Base-by-base conservation (phyloP, 2,113 vertebrate species). In the Scophthalmus maximus region DNA sequence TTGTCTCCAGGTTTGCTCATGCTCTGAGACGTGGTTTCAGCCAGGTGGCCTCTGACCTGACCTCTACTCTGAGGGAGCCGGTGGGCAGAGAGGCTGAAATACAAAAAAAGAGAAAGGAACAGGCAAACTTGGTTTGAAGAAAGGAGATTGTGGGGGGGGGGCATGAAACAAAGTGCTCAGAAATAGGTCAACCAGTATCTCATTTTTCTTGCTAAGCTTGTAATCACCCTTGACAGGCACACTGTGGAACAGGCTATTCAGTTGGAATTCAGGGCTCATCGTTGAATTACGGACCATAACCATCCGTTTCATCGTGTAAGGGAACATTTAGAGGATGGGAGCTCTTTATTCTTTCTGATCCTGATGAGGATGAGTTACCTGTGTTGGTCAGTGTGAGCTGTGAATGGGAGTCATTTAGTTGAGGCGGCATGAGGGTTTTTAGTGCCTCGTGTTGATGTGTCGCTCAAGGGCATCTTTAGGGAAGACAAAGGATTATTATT, bases 41-140 rank as follows among this genome's bases (percentile, higher is more conserved):
- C 93, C 95, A 80, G 55, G 88, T 81, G 96, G 94, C 91, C 96
- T 97, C 89, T 95, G 96, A 80, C 95, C 96, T 88, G 95, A 96
- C 93, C 94, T 95, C 90, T 93, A 62, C 69, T 59, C 70, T 4
- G 44, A 50, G 68, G 15, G 72, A 65, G 75, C 83, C 74, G 51
- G 86, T 86, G 80, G 94, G 89, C 89, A 94, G 90, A 73, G 93
- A 88, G 91, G 94, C 94, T 50, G 73, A n/a, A 66, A 22, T 7
- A 26, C 30, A 64, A 26, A 61, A 60, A 29, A 63, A 69, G 76
- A 51, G 30, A 70, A 80, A 81, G 72, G 68, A 74, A 58, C 4
- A 1, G n/a, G 65, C 55, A 70, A 83, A 78, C 42, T 81, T 66
- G 61, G 58, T 55, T 34, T 81, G 76, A 73, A 79, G 76, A 84